Base-by-base conservation (phyloP, 2,888 invertebrate genomes). In the Oscheius sp. region DNA sequence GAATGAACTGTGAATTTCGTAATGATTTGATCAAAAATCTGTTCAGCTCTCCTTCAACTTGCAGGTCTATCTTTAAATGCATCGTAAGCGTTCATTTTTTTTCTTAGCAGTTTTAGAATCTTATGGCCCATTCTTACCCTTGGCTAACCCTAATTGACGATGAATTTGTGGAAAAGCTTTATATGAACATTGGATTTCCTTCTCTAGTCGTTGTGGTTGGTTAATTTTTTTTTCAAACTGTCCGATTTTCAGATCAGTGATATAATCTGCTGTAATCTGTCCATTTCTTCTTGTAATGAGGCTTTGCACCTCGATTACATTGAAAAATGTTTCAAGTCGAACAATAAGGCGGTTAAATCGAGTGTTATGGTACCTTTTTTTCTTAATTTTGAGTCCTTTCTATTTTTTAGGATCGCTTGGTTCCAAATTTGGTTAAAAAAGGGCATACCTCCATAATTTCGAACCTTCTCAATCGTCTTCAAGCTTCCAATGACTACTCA, bases 1-100 rank as follows among this genome's bases (percentile, higher is more conserved):
- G 69, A 30, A 67, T 49, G 1, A 69, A 64, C 9, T 78, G 78
- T 22, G 62, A 67, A 33, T 70, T 77, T 68, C 57, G 73, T 17
- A 57, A 68, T 8, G 69, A 68, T 24, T 54, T 74, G 30, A 59
- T 62, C 17, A 41, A 66, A 26, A 67, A 74, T 64, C 63, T 79
- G 8, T 67, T 77, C 22, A 62, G 56, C 3, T 69, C 69, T 5
- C 66, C 68, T 2, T 61, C 68, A 1, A 22, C 67, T 9, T 74
- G 72, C 49, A 65, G 66, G 22, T 68, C 77, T 0, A 50, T 72
- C 26, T 75, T 70, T 63, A 70, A 72, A 63, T 77, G 74, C 59
- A 74, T 79, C 22, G 66, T 69, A 14, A 62, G 67, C 47, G 51
- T 45, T 30, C n/a, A 5, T 36, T 38, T 57, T 8, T 54, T 54